Evolutionary conservation across 2,113 vertebrate species (phyloP), one percentile per base, ranked within the genome.

Genomic region (Boleophthalmus pectinirostris): DNA sequence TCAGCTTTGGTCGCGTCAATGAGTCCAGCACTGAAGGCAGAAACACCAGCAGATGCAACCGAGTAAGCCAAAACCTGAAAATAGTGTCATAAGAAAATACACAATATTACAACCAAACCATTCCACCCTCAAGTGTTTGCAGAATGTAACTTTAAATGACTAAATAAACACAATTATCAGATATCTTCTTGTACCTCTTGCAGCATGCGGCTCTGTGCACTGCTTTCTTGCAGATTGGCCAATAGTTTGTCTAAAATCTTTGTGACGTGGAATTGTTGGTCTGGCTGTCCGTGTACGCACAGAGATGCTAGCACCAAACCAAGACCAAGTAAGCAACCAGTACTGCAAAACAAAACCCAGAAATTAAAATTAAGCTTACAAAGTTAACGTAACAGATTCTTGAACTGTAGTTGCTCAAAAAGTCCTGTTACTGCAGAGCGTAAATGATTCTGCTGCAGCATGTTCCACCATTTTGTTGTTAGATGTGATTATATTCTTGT

Each of bases 31-130:
- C 91, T 94, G 86, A 99, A 99, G 0, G 96, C 95, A 0, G 95
- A 95, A 10, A 97, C 82, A 0, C 89, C 91, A n/a, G 94, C 94
- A 81, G 95, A 96, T 5, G 96, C 94, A 65, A 96, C 90, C 14
- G 95, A 93, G 75, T 98, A 98, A 12, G 96, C 93, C 85, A 98
- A 91, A 1, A 96, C 96, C 98, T 99, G 79, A 20, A 75, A 21
- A 20, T 3, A 16, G 33, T 10, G 18, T 58, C 13, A 25, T 35
- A 23, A 23, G 24, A 51, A 12, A 49, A 68, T 18, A 11, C 67
- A n/a, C 16, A 66, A 47, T 16, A 38, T 38, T n/a, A 58, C 56
- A 56, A 23, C 53, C 9, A 21, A 56, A 1, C 53, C 6, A 20
- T 54, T 21, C 47, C 47, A 49, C 11, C 14, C 45, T 51, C 18